Percentiles rank a stretch among this genome's conserved stretches.
Evolutionary conservation across 2,113 vertebrate genomes (phyloP).

Genomic region (Tragelaphus scriptus): DNA sequence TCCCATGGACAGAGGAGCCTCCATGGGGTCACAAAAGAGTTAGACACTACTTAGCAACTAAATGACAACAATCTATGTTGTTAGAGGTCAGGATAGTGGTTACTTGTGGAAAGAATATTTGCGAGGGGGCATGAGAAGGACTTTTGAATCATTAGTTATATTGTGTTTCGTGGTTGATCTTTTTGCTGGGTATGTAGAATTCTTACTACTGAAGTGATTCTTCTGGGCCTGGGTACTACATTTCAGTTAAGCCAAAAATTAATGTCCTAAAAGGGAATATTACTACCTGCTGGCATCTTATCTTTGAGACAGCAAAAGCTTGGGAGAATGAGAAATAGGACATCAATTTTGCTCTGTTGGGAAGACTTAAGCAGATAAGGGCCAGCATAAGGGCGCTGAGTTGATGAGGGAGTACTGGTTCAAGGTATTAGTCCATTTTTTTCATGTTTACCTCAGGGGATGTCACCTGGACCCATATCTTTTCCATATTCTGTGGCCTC

Average conservation of each 20-base stretch:
- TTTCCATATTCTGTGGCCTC: background rate
- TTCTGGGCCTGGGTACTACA: background rate
- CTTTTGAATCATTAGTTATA: background rate
- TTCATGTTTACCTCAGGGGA: background rate
- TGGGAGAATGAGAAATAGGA: background rate
- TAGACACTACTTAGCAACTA: background rate
- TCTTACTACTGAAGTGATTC: background rate
- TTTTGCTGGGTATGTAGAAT: background rate
- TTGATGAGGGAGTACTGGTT: background rate
- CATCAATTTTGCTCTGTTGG: background rate
- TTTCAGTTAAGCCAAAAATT: background rate
- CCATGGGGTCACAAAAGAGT: background rate
- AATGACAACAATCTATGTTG: background rate
- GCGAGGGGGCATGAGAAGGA: background rate
- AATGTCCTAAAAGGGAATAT: background rate
- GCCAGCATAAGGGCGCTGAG: background rate
- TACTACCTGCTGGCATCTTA: background rate
- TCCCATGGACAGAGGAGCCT: background rate
- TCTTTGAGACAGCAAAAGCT: background rate
- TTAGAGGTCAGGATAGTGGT: background rate
- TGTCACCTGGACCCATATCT: background rate
- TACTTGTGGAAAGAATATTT: background rate
- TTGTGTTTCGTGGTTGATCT: background rate
- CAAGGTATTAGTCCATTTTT: background rate
- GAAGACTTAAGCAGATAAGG: background rate